phyloP scores from a whole-genome alignment of 2,888 invertebrate genomes.

The Allolobophora icterica region DNA sequence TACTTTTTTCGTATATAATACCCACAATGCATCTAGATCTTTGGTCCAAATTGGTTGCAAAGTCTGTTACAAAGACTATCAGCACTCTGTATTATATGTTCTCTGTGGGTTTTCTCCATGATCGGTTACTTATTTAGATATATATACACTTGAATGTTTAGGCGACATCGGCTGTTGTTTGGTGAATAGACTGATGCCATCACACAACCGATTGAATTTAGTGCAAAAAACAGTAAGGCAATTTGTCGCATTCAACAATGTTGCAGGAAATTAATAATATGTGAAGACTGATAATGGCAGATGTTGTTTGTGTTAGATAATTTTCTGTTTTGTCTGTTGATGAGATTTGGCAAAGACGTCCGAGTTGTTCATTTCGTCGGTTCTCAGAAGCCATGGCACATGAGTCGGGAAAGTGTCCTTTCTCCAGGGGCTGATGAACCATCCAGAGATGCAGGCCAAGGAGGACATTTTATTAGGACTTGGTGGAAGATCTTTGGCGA shows the following conservation, averaged over 20 bases:
- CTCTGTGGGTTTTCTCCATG: no score
- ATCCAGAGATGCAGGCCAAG: conserved; percentile 51
- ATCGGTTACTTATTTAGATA: no score
- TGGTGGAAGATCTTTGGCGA: conserved; percentile 95
- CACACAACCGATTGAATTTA: no score
- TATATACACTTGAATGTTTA: no score
- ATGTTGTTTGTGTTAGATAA: background rate
- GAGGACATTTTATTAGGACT: conserved; percentile 74
- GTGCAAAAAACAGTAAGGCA: no score
- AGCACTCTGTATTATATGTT: background rate
- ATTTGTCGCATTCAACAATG: no score
- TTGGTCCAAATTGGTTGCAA: no score
- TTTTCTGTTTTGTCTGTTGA: background rate
- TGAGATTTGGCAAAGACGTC: conserved; percentile 85
- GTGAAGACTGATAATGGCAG: background rate
- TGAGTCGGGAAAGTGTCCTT: conserved; percentile 74
- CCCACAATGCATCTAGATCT: no score
- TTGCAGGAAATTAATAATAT: background rate
- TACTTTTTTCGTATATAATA: no score
- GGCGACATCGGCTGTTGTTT: no score
- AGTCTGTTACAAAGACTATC: background rate
- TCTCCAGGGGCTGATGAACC: conserved; percentile 68
- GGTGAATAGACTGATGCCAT: no score
- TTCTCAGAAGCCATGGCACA: conserved; percentile 87
- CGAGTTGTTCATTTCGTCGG: conserved; percentile 99